Evolutionary conservation across 2,113 vertebrate species (phyloP).

Genomic region (Hemiprocne comata): DNA sequence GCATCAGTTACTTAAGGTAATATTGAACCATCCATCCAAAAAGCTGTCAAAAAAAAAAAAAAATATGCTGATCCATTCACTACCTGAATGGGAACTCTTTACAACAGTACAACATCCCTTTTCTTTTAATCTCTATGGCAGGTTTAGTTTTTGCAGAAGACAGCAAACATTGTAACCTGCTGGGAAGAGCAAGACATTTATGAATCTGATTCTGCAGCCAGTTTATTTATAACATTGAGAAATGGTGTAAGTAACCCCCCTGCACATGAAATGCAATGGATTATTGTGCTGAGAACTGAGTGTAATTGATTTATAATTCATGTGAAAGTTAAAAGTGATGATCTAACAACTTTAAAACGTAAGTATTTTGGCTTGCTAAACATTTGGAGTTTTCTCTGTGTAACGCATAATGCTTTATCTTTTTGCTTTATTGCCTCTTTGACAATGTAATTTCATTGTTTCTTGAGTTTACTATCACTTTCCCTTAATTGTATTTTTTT

Average conservation of each 20-base stretch:
- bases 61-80: background rate
- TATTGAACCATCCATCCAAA: background rate
- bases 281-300: constrained; percentile 3
- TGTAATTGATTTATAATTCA: constrained; percentile 62
- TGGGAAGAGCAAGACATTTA: background rate
- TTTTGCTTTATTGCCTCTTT: constrained; percentile 53
- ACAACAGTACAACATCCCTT: background rate
- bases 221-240: background rate
- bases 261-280: background rate
- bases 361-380: background rate
- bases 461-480: constrained; percentile 11
- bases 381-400: background rate
- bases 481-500: constrained; percentile 46
- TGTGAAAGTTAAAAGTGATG: constrained; percentile 40
- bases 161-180: background rate
- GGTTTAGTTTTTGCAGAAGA: background rate
- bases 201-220: background rate
- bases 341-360: background rate
- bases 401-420: background rate
- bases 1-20: background rate
- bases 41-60: background rate
- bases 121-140: background rate
- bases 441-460: constrained; percentile 49
- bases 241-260: background rate
- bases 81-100: background rate